A percentile compares a stretch with the other conserved stretches of the same genome.
These are phyloP conservation scores for Phlogophora meticulosa DNA, from an alignment of 2,888 invertebrate genomes.

Conservation along the genomic window DNA sequence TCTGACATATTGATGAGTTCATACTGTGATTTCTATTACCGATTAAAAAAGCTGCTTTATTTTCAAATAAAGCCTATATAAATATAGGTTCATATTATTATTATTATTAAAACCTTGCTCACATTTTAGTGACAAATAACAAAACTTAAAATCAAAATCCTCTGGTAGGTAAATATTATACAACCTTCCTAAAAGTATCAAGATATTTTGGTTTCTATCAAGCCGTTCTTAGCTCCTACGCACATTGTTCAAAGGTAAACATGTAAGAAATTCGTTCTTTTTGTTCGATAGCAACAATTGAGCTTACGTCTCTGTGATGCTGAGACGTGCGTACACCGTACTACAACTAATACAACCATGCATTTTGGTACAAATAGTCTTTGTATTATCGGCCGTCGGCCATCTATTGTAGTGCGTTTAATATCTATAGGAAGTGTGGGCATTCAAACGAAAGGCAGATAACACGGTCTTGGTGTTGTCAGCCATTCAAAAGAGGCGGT, in stretches of 20 bases:
- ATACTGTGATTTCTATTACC: background rate
- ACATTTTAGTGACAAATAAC: too few relatives aligned
- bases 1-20: constrained; percentile 8
- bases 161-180: too few relatives aligned
- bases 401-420: constrained; percentile 80
- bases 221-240: constrained; percentile 80
- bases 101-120: background rate
- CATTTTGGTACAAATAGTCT: constrained; percentile 78
- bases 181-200: constrained; percentile 71
- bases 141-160: too few relatives aligned
- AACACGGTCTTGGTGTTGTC: constrained; percentile 73
- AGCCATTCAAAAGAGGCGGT: constrained; percentile 76
- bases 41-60: background rate
- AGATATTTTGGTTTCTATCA: constrained; percentile 60
- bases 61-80: constrained; percentile 1
- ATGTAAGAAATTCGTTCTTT: constrained; percentile 82
- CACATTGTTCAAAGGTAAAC: constrained; percentile 85
- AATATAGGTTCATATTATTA: background rate
- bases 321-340: constrained; percentile 66
- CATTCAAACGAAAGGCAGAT: constrained; percentile 68
- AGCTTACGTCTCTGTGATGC: constrained; percentile 72
- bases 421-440: constrained; percentile 79
- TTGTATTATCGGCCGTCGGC: constrained; percentile 77
- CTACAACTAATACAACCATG: constrained; percentile 71
- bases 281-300: constrained; percentile 80